phyloP scores from a whole-genome alignment of 2,888 invertebrate genomes.

The Amphipoea oculea region DNA sequence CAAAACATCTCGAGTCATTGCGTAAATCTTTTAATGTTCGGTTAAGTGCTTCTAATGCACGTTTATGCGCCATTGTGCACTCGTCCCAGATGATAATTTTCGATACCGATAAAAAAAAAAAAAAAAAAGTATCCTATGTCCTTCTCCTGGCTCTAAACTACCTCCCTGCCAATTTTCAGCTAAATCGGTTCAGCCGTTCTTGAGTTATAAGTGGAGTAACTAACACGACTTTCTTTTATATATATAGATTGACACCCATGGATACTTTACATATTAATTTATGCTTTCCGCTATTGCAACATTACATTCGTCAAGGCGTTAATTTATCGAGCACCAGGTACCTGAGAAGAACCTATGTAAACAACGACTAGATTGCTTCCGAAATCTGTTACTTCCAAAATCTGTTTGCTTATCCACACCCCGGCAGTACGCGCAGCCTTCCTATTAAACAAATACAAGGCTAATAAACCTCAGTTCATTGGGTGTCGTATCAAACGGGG shows the following conservation, averaged over 20 bases:
- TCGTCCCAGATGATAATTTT: no score
- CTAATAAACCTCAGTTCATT: constrained; percentile 77
- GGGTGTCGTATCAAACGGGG: constrained; percentile 68
- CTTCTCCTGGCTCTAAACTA: no score
- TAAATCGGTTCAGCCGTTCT: no score
- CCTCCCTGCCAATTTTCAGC: no score
- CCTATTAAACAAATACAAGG: constrained; percentile 78
- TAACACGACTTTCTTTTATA: no score
- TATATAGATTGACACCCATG: background rate
- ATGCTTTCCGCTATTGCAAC: background rate
- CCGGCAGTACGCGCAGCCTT: constrained; percentile 63
- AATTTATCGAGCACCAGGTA: constrained; percentile 56
- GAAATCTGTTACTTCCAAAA: constrained; percentile 77
- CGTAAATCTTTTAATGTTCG: no score
- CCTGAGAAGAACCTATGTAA: constrained; percentile 72
- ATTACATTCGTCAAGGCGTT: constrained; percentile 30
- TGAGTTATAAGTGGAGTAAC: no score
- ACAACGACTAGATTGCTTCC: constrained; percentile 77
- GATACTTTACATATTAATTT: background rate
- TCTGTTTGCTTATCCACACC: constrained; percentile 76
- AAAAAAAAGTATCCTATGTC: no score
- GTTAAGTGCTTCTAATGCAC: no score
- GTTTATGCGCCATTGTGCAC: no score
- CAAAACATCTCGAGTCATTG: no score
- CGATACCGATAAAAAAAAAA: no score